A percentile compares a stretch with the other conserved stretches of the same genome.
These are phyloP conservation scores for Natator depressus DNA, from an alignment of 2,113 vertebrate species.

Conservation along the genomic window DNA sequence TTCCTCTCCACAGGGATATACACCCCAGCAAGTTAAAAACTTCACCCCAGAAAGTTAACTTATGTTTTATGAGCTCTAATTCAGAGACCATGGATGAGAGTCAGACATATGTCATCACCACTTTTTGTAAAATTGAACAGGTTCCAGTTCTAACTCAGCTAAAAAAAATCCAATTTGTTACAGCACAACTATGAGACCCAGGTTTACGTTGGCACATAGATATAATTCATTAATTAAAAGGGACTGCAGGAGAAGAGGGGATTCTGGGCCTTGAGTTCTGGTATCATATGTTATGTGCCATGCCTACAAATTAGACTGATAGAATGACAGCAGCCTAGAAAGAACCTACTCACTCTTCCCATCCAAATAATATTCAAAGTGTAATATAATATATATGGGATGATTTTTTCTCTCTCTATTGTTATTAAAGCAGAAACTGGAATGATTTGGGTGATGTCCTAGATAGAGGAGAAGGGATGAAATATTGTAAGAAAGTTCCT, in stretches of 20 bases:
- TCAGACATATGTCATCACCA: background rate
- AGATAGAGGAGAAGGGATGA: background rate
- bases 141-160: background rate
- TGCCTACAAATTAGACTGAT: background rate
- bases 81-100: too few species aligned
- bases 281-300: background rate
- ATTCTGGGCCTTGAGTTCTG: background rate
- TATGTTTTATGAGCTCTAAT: too few species aligned
- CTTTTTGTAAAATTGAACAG: background rate
- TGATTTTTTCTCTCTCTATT: background rate
- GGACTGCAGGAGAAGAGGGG: background rate
- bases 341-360: background rate
- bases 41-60: background rate
- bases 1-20: background rate
- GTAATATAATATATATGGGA: background rate
- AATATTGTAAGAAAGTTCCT: background rate
- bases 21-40: background rate
- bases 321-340: background rate
- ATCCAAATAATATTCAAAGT: background rate
- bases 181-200: background rate
- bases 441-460: background rate
- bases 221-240: background rate
- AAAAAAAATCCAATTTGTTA: background rate
- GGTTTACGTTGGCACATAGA: background rate
- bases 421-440: background rate